Base-by-base conservation (phyloP, 2,797 vertebrate genomes). In the Triplophysa yarkandensis region DNA sequence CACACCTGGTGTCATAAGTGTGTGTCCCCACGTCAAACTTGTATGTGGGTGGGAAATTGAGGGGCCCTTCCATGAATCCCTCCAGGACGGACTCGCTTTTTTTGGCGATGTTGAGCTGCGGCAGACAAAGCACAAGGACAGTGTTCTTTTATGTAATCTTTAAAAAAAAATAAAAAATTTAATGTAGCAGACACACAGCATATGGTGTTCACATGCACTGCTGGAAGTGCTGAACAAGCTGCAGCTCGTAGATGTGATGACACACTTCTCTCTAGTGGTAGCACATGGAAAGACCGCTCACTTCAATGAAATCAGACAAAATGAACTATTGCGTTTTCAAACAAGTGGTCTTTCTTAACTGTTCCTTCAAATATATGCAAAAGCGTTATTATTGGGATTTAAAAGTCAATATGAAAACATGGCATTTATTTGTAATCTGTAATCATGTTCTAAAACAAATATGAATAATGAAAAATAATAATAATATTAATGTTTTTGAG, bases 11-110 rank as follows among this genome's bases (percentile, higher is more conserved):
- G 83, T 99, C 98, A 0, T 98, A 99, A 1, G 93, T 97, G 78
- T 98, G 94, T 66, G 96, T 99, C 52, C 98, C 97, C 84, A 99
- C 96, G 6, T 99, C 98, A 54, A 98, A 99, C 84, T 99, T 99
- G 87, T 99, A 99, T 0, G 97, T 98, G 2, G 97, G 97, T 1
- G 95, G 95, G 63, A 99, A 99, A 70, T 94, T 93, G 9, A 99
- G 91, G 1, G 91, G 88, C 1, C 96, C 96, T 77, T 99, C 98
- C 61, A 93, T 88, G 83, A 99, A 99, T 30, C 97, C 98, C 0
- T 93, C 95, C 80, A 99, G 89, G 78, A 98, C 92, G 52, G 94
- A 91, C 88, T 96, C 96, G 1, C 92, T 94, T 77, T 41, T 93
- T 88, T 98, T 99, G 25, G 95, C 95, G 87, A 97, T 95, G 88